Base-by-base conservation (phyloP, 2,113 vertebrate species). In the Grus americana region DNA sequence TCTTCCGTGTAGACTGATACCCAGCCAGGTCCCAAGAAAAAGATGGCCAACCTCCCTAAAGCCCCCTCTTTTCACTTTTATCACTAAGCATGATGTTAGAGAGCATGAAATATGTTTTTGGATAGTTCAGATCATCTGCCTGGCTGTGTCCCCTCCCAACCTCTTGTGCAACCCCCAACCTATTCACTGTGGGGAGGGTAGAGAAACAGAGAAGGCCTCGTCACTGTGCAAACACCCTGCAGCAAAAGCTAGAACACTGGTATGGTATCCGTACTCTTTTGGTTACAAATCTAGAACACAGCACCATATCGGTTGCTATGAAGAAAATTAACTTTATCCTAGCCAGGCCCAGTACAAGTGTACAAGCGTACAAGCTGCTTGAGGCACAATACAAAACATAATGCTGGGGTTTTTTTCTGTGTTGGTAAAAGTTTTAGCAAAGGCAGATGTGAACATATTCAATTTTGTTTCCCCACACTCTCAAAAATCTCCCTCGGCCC, bases 1-100 rank as follows among this genome's bases (percentile, higher is more conserved):
- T 5, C 30, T 61, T 9, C 15, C 3, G 8, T 5, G n/a, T 40
- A 59, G 30, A 12, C 20, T 2, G 0, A 32, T 32, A n/a, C 15
- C 42, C 19, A 74, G 15, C 4, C 22, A 79, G 9, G 34, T 79
- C 19, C 42, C 2, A 3, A 73, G 40, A 47, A 62, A 61, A 62
- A 50, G 18, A 50, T 20, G 23, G 19, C 24, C 36, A 34, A 44
- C 17, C 23, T 63, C 9, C 32, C 22, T 54, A 38, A 57, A 57
- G 24, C 5, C 30, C 10, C 2, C 19, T 30, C 11, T 38, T 57
- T 65, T 40, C 19, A 47, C 15, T 70, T 70, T 22, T 68, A n/a
- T 19, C 34, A 46, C 62, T 52, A 63, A 50, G 5, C 21, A 10
- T 30, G 61, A 13, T 1, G 2, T 30, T 63, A 21, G 13, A 40